Evolutionary conservation across 2,113 vertebrate species (phyloP), one percentile per base, ranked within the genome.

Genomic region (Maccullochella peelii): DNA sequence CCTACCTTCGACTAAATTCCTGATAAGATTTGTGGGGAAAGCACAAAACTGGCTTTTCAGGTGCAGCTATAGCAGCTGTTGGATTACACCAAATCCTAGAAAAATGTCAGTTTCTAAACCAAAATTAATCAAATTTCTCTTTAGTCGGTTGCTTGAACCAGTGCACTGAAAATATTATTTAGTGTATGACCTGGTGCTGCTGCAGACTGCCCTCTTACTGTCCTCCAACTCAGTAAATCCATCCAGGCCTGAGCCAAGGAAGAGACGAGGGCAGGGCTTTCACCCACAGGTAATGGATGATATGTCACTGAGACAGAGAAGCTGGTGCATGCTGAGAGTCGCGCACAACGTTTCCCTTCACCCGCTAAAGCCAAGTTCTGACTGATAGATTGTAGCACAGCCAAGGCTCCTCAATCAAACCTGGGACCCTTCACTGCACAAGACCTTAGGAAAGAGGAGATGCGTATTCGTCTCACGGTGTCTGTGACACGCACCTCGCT

Each of bases 381-480:
- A 85, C 82, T 80, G 86, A 93, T 86, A 23, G 83, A 88, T 73
- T 44, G 54, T 3, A 73, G 77, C 70, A 14, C 66, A 66, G 59
- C 59, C 62, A 21, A 47, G 18, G 62, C 72, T 72, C 77, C 85
- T 90, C 92, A 79, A 88, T 92, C 91, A 91, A 83, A 88, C 58
- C 65, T 0, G 33, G 52, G 63, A 68, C 68, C 81, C 80, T 84
- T 92, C 71, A 44, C 59, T 71, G 82, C 87, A 77, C 84, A 73
- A 52, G 66, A 87, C 89, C 88, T 69, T 4, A 77, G 86, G 88
- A 86, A 21, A 81, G 55, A 73, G n/a, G 25, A 63, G 68, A 81
- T n/a, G 36, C 15, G 47, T 83, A 82, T 92, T 92, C 76, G 63
- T 93, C 81, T 84, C 57, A 63, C 62, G 21, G 25, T 16, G 14